phyloP scores from a whole-genome alignment of 2,113 vertebrate genomes.

The Aldabrachelys gigantea region DNA sequence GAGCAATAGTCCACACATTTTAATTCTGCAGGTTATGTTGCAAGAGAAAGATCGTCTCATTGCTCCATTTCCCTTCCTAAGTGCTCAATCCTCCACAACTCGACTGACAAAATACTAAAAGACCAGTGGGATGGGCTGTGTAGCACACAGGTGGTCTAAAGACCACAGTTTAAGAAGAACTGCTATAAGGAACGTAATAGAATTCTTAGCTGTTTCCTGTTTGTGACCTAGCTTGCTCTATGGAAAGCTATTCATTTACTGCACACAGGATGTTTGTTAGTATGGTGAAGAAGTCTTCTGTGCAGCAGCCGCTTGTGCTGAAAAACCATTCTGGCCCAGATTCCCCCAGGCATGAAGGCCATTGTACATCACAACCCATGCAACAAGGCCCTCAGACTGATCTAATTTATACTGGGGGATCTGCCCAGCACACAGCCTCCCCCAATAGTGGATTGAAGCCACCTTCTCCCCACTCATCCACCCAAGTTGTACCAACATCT shows the following conservation, averaged over 20 bases:
- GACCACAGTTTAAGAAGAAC: background rate
- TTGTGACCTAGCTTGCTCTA: background rate
- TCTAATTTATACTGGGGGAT: background rate
- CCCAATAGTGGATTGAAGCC: background rate
- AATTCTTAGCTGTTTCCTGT: background rate
- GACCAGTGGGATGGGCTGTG: accelerated
- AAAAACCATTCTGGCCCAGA: background rate
- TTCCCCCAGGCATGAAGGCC: background rate
- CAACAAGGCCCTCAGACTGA: background rate
- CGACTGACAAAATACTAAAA: background rate
- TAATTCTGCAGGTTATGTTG: background rate
- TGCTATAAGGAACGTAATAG: background rate
- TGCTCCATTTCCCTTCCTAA: accelerated
- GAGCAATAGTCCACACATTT: background rate
- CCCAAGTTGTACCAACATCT: background rate
- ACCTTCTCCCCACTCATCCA: background rate
- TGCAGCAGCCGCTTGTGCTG: background rate
- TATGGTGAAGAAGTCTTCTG: background rate
- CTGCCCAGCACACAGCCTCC: background rate
- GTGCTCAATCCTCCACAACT: accelerated
- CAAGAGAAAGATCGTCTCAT: accelerated
- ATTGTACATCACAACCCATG: background rate
- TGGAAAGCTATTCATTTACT: background rate
- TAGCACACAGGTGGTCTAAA: background rate
- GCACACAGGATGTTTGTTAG: background rate